phyloP scores from a whole-genome alignment of 2,113 vertebrate genomes.

The Chascanopsetta lugubris region DNA sequence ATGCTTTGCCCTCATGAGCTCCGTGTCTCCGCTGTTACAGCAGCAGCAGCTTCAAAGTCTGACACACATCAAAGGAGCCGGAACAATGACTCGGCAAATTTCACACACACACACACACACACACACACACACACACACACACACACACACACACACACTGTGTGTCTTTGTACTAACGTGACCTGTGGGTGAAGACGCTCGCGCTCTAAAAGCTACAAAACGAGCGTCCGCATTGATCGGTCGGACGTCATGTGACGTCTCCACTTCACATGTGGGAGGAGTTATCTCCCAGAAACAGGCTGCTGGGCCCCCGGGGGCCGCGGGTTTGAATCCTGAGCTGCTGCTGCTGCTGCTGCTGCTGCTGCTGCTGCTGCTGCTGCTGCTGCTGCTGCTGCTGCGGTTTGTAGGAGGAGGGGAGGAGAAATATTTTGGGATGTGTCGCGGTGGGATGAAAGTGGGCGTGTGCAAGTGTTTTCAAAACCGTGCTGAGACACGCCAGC shows the following conservation, averaged over 20 bases:
- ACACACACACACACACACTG: too few species aligned
- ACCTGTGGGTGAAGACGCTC: too few species aligned
- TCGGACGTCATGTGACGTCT: not conserved
- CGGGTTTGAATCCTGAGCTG: not conserved
- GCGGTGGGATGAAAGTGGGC: constrained; percentile 2
- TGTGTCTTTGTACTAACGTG: too few species aligned
- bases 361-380: not conserved
- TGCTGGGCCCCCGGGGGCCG: not conserved
- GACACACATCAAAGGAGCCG: too few species aligned
- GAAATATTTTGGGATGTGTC: constrained; percentile 19
- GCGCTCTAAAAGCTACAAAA: not conserved
- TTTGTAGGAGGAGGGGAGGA: not conserved
- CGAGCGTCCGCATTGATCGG: not conserved
- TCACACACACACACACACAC: too few species aligned
- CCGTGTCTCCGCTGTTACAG: too few species aligned
- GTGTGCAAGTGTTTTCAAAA: not conserved
- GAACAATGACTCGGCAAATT: too few species aligned
- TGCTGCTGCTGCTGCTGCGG: not conserved
- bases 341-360: not conserved
- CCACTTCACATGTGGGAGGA: not conserved
- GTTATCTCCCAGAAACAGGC: constrained; percentile 36
- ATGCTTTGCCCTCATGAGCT: too few species aligned
- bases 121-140: too few species aligned
- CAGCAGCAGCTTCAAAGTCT: too few species aligned
- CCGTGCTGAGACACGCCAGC: too few species aligned